Percentiles rank a stretch among this genome's conserved stretches.
phyloP scores from a whole-genome alignment of 2,888 invertebrate genomes.

The Melanchra persicariae region DNA sequence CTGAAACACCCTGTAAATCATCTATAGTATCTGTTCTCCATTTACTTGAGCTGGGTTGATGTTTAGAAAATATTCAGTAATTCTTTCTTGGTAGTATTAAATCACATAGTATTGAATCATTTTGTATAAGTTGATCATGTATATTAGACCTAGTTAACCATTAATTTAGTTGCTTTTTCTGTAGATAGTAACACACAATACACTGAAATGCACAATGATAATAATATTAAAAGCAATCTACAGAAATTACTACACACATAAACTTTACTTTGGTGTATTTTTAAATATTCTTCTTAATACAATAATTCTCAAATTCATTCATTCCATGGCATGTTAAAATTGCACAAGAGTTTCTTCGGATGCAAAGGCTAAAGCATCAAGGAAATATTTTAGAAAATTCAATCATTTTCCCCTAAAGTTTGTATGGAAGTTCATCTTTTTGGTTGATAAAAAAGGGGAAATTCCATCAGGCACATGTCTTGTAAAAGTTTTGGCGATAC shows the following conservation, averaged over 20 bases:
- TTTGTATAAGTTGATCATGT: neutral
- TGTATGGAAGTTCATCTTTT: no score
- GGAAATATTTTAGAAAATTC: no score
- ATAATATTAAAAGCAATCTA: neutral
- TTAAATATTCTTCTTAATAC: neutral
- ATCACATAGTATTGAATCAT: slow-evolving; percentile 7
- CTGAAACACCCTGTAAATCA: neutral
- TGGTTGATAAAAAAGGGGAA: no score
- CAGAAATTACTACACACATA: neutral
- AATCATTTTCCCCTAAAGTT: no score
- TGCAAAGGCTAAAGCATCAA: neutral
- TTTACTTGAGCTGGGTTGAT: slow-evolving; percentile 17
- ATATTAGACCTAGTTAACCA: neutral
- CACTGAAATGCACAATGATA: neutral
- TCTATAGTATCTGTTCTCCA: neutral
- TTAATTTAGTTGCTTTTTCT: slow-evolving; percentile 1
- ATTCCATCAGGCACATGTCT: no score
- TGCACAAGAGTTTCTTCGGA: no score
- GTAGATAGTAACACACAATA: neutral
- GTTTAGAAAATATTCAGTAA: neutral
- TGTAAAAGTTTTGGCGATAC: no score
- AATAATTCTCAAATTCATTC: no score
- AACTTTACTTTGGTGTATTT: neutral
- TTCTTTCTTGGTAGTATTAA: neutral
- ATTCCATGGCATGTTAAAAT: no score